A percentile compares a stretch with the other conserved stretches of the same genome.
These are phyloP conservation scores for Anser cygnoides DNA, from an alignment of 2,113 vertebrate species.

Conservation along the genomic window DNA sequence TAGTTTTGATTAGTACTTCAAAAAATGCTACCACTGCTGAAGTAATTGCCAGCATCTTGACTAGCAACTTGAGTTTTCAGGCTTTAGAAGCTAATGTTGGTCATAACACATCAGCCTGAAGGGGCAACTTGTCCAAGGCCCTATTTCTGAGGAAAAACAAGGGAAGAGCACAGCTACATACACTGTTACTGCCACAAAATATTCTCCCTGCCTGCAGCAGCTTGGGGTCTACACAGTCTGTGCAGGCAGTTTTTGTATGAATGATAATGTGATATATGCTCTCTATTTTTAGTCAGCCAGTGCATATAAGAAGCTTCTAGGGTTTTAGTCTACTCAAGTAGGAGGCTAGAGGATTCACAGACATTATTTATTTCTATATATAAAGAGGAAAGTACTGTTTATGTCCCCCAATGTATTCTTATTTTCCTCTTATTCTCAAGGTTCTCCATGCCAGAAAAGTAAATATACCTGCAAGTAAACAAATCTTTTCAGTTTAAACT, in stretches of 20 bases:
- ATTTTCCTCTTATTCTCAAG: conserved; percentile 10
- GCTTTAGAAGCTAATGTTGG: not conserved
- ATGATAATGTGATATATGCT: conserved; percentile 54
- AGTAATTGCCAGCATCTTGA: not conserved
- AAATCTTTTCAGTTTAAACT: conserved; percentile 20
- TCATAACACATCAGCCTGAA: not conserved
- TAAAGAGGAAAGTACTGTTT: conserved; percentile 24
- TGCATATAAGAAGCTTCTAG: conserved; percentile 40
- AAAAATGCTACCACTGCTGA: not conserved
- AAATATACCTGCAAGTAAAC: conserved; percentile 21
- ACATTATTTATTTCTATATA: conserved; percentile 26
- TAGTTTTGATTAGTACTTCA: not conserved
- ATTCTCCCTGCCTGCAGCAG: not conserved
- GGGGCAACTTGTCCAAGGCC: not conserved
- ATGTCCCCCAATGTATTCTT: conserved; percentile 21
- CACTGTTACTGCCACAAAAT: not conserved
- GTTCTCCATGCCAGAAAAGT: not conserved
- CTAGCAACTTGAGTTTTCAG: not conserved
- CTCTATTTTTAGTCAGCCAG: conserved; percentile 63
- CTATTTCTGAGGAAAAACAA: not conserved
- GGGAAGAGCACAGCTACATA: not conserved
- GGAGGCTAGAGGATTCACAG: conserved; percentile 31
- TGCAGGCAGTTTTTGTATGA: conserved; percentile 48
- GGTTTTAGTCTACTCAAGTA: conserved; percentile 42
- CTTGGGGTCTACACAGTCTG: not conserved